Evolutionary conservation across 2,113 vertebrate genomes (phyloP).

Genomic region (Eurypyga helias): DNA sequence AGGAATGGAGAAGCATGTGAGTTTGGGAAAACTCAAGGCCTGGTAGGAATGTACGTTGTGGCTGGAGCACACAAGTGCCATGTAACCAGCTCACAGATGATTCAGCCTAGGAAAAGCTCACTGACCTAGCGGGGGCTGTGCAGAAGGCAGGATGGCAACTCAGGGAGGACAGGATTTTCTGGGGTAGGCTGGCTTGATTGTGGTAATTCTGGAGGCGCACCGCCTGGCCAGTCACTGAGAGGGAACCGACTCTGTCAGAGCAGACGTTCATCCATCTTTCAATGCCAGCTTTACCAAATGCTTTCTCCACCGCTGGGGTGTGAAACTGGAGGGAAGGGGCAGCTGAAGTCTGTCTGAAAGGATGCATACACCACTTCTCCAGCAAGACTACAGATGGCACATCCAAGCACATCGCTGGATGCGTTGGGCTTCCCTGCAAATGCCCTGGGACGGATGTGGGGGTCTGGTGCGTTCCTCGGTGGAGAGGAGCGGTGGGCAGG

Average conservation of each 20-base stretch:
- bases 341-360: background rate
- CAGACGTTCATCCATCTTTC: background rate
- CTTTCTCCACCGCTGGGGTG: background rate
- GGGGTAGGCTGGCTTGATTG: background rate
- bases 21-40: background rate
- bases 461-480: background rate
- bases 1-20: background rate
- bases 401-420: background rate
- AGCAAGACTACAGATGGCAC: background rate
- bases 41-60: background rate
- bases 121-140: background rate
- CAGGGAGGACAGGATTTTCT: background rate
- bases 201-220: background rate
- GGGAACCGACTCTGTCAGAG: background rate
- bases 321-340: background rate
- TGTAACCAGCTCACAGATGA: background rate
- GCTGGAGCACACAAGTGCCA: background rate
- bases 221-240: background rate
- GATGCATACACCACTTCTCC: background rate
- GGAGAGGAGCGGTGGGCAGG: slow-evolving; percentile 14
- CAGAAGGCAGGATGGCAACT: background rate
- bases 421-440: background rate
- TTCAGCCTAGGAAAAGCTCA: background rate
- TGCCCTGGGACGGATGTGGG: rapidly evolving
- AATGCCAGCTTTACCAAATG: background rate